These are phyloP conservation scores for Orthonevra nobilis DNA, from an alignment of 2,888 invertebrate species.

Conservation along the genomic window DNA sequence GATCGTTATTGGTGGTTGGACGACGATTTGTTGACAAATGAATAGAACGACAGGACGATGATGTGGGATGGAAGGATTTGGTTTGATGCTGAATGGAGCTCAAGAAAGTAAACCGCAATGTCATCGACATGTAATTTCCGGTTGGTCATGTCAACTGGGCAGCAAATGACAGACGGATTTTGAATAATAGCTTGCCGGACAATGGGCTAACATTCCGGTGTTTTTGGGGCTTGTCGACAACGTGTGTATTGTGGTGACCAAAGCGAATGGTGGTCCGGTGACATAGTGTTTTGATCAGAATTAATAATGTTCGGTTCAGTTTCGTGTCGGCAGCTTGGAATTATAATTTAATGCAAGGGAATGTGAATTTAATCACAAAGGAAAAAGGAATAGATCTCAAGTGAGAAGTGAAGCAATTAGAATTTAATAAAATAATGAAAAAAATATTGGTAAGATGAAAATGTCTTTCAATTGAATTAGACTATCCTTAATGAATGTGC, in stretches of 20 bases:
- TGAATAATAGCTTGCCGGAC: slow-evolving; percentile 17
- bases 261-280: too few relatives aligned
- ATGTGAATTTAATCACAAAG: too few relatives aligned
- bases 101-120: slow-evolving; percentile 19
- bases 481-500: too few relatives aligned
- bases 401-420: too few relatives aligned
- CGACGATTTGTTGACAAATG: slow-evolving; percentile 35
- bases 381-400: too few relatives aligned
- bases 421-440: too few relatives aligned
- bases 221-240: neutral
- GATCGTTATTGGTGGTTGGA: neutral
- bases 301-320: neutral
- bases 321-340: too few relatives aligned
- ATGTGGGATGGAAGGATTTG: neutral
- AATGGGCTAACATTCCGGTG: neutral
- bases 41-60: neutral
- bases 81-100: slow-evolving; percentile 1
- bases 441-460: too few relatives aligned
- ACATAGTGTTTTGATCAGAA: neutral
- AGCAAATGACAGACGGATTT: slow-evolving; percentile 42
- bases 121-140: slow-evolving; percentile 54
- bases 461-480: too few relatives aligned
- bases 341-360: too few relatives aligned
- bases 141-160: slow-evolving; percentile 17
- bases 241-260: neutral